Base-by-base conservation (phyloP, 2,888 invertebrate species). In the Diarsia mendica region DNA sequence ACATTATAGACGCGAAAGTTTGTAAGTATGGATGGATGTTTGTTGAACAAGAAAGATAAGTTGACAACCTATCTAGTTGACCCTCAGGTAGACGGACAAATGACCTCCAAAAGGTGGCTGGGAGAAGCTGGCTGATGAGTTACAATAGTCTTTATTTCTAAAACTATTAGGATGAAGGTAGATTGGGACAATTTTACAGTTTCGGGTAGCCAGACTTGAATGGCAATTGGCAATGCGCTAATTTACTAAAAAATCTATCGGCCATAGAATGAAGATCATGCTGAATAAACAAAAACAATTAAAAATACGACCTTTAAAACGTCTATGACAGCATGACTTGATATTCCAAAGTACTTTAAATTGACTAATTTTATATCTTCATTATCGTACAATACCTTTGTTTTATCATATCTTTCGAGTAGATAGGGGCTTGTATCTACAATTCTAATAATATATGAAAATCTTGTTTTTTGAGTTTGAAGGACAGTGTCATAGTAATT, bases 351-450 rank as follows among this genome's bases (percentile, higher is more conserved):
- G 64, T 72, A 15, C 46, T 46, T n/a, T 18, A 20, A 28, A 51
- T 39, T 53, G 60, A 75, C 61, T 53, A 67, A 61, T 67, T 48
- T 61, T 18, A 67, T 61, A 10, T 48, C 1, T 23, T n/a, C 10
- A 20, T 53, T 67, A 75, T 75, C 75, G 76, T 76, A 18, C 75
- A 76, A 67, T 67, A 75, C 51, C 76, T 75, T 53, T 51, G 0
- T 0, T 11, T 61, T 67, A 61, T 67, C 76, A 39, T 39, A 5
- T 15, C 15, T 15, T 53, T 53, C n/a, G 9, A 20, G 3, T 9
- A n/a, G 9, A 53, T 53, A 65, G 2, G 49, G 9, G 15, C 18
- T 3, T 3, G 13, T 44, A 15, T 13, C 1, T 61, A 39, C 8
- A 13, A n/a, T n/a, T n/a, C 0, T 63, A 44, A 44, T 55, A 8